Evolutionary conservation across 2,113 vertebrate species (phyloP).

Genomic region (Coryphaenoides rupestris): DNA sequence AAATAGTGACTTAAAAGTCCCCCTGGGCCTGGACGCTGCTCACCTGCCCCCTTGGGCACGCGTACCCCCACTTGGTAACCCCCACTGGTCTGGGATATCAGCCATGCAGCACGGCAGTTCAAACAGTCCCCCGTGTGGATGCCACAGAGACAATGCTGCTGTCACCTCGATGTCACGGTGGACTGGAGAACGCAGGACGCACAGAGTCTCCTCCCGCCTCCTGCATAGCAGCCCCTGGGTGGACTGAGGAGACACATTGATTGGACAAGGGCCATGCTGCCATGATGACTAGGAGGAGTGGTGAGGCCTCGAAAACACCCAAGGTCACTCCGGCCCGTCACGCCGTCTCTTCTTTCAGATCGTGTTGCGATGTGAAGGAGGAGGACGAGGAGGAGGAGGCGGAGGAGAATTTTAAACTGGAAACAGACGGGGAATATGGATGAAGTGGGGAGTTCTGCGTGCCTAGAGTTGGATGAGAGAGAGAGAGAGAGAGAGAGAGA

Average conservation of each 20-base stretch:
- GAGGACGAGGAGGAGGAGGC: no score
- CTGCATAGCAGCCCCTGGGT: constrained; percentile 7
- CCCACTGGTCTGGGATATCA: not conserved
- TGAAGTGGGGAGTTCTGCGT: no score
- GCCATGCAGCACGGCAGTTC: constrained; percentile 1
- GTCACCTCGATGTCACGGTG: constrained; percentile 45
- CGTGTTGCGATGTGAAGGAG: not conserved
- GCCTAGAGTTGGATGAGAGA: no score
- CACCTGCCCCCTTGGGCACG: no score
- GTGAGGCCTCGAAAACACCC: constrained; percentile 18
- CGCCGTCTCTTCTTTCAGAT: constrained; percentile 20
- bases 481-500: no score
- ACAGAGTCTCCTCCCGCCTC: constrained; percentile 15
- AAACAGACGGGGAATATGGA: no score
- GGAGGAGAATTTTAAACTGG: no score
- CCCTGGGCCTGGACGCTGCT: no score
- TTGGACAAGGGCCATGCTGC: constrained; percentile 14
- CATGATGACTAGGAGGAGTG: constrained; percentile 16
- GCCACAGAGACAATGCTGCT: constrained; percentile 33
- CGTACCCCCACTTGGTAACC: not conserved
- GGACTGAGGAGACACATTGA: constrained; percentile 23
- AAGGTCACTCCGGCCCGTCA: constrained; percentile 38
- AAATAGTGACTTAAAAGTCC: no score
- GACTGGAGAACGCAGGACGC: constrained; percentile 11
- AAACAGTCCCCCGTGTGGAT: constrained; percentile 5